Base-by-base conservation (phyloP, 2,888 invertebrate genomes). In the Diadromus collaris region DNA sequence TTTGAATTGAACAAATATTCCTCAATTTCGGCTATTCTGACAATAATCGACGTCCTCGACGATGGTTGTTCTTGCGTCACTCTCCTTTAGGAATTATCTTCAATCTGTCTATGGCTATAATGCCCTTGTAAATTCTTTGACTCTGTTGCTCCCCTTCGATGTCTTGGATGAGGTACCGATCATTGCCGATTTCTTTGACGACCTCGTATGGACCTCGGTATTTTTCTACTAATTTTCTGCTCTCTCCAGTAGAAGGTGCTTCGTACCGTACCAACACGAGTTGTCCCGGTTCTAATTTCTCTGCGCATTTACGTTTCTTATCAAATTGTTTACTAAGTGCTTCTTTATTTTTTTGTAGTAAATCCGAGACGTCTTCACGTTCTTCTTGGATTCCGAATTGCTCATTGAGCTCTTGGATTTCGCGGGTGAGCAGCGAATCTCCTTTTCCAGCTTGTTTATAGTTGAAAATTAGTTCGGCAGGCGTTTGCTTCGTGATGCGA, bases 111-210 rank as follows among this genome's bases (percentile, higher is more conserved):
- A 69, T 38, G 2, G 69, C 68, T 6, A 78, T 29, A 24, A 78
- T 70, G n/a, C 61, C 76, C 69, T 78, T 77, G 44, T 74, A 78
- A 4, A 68, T 21, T 78, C 56, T 38, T n/a, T 54, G 38, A 73
- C 80, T 80, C 71, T 77, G 79, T 24, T 76, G 65, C 54, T 81
- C 76, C 16, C 76, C 76, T 41, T 80, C 72, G n/a, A 80, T 78
- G 27, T 80, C 80, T 63, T 80, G 61, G 10, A 81, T 44, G 24
- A 81, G 27, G 56, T 79, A 81, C 38, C 79, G 27, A 69, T 81
- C 81, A 7, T 65, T 78, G 10, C 65, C 72, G 38, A 81, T 32
- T 24, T 38, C 63, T 63, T 79, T 79, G 1, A 76, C 76, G 9
- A 79, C 69, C 38, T 81, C 79, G 54, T 81, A 81, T 6, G 34